phyloP scores from a whole-genome alignment of 2,113 vertebrate genomes.

The Ciconia boyciana region DNA sequence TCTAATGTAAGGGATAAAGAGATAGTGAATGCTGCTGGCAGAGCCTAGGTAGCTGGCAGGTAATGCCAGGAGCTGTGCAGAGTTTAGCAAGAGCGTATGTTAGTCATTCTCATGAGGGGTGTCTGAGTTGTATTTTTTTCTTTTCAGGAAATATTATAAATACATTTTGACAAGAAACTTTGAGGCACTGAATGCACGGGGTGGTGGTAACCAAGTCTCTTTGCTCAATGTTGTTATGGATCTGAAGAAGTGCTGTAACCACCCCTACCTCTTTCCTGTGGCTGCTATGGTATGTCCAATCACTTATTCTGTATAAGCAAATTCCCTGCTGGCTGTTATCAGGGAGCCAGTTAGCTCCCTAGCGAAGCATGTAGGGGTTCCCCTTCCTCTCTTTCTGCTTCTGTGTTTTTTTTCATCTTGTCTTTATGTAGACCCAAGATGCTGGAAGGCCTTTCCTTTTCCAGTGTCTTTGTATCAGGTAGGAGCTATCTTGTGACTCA shows the following conservation, averaged over 20 bases:
- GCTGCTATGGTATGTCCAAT: constrained; percentile 84
- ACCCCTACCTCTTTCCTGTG: constrained; percentile 96
- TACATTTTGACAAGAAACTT: constrained; percentile 97
- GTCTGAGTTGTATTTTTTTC: background rate
- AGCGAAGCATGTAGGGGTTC: background rate
- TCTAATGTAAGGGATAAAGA: background rate
- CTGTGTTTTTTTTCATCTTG: background rate
- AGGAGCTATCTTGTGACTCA: background rate
- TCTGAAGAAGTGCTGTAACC: constrained; percentile 98
- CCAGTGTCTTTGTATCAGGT: background rate
- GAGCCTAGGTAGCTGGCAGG: background rate
- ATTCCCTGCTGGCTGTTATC: background rate
- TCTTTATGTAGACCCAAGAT: background rate
- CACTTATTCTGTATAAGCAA: background rate
- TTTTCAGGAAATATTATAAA: constrained; percentile 93
- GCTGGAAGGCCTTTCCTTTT: background rate
- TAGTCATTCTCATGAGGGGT: background rate
- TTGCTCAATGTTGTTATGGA: constrained; percentile 98
- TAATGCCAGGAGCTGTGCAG: background rate
- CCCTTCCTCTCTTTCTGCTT: background rate
- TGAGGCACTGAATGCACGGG: constrained; percentile 93
- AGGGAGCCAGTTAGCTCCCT: background rate
- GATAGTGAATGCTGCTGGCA: background rate
- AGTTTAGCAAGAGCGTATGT: background rate
- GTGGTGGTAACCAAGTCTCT: constrained; percentile 95